Evolutionary conservation across 2,113 vertebrate species (phyloP).

Genomic region (Bos taurus): DNA sequence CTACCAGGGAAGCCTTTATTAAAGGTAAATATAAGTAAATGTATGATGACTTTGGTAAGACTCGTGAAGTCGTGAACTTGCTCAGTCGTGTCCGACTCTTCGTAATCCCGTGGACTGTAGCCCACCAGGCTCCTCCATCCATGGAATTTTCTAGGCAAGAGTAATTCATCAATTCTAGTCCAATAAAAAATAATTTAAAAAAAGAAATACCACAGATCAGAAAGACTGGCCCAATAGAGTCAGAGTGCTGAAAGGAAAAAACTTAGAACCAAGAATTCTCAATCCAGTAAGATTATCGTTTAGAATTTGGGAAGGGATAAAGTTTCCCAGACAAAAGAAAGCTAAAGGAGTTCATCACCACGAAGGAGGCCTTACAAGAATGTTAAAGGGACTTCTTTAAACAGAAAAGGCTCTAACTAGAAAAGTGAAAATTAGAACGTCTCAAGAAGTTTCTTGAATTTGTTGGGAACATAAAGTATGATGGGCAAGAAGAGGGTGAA

Average conservation of each 20-base stretch:
- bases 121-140: too few species aligned
- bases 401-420: not conserved
- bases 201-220: not conserved
- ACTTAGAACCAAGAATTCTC: not conserved
- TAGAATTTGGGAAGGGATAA: not conserved
- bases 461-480: not conserved
- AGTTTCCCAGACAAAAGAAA: not conserved
- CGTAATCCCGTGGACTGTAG: too few species aligned
- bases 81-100: too few species aligned
- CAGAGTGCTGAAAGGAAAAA: not conserved
- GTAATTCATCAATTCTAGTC: not conserved
- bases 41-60: not conserved
- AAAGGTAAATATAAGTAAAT: not conserved
- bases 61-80: not conserved
- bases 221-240: not conserved
- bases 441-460: not conserved
- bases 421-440: not conserved
- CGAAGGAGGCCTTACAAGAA: not conserved
- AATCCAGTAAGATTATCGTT: accelerated
- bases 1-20: not conserved
- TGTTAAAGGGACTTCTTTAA: not conserved
- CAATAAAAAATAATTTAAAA: not conserved
- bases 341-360: not conserved
- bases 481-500: not conserved
- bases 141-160: too few species aligned